phyloP scores from a whole-genome alignment of 2,888 invertebrate species.

The Mythimna vitellina region DNA sequence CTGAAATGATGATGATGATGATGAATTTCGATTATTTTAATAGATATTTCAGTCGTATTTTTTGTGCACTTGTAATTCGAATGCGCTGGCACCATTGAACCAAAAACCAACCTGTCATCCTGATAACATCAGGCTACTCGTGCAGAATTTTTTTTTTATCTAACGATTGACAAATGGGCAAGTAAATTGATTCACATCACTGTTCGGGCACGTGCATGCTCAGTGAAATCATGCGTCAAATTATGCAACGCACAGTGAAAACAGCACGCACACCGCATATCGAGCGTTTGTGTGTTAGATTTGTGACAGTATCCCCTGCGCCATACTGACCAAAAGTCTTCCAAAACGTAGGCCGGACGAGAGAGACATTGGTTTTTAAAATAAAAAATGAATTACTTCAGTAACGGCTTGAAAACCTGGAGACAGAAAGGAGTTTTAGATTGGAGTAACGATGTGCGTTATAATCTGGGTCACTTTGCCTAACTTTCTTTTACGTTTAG shows the following conservation, averaged over 20 bases:
- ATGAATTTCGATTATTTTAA: conserved; percentile 1
- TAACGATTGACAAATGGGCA: conserved; percentile 58
- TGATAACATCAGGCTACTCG: conserved; percentile 31
- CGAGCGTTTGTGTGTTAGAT: conserved; percentile 63
- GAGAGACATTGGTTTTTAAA: not conserved
- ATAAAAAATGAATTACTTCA: conserved; percentile 21
- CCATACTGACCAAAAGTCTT: conserved; percentile 43
- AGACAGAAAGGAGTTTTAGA: conserved; percentile 11
- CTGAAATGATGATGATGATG: no score
- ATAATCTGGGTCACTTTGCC: conserved; percentile 27
- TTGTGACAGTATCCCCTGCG: conserved; percentile 58
- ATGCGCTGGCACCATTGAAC: conserved; percentile 10
- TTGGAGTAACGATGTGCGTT: conserved; percentile 3
- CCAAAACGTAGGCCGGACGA: conserved; percentile 12
- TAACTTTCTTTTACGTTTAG: conserved; percentile 43
- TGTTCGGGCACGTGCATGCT: conserved; percentile 64
- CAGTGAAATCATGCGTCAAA: conserved; percentile 76
- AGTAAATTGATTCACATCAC: conserved; percentile 64
- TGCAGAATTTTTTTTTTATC: conserved; percentile 43
- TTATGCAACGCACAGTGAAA: conserved; percentile 81
- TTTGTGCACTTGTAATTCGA: not conserved
- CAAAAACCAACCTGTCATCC: conserved; percentile 22
- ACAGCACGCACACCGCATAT: conserved; percentile 70
- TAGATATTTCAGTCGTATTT: conserved; percentile 2
- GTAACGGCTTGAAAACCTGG: conserved; percentile 8